Evolutionary conservation across 2,113 vertebrate genomes (phyloP).

Genomic region (Procapra przewalskii): DNA sequence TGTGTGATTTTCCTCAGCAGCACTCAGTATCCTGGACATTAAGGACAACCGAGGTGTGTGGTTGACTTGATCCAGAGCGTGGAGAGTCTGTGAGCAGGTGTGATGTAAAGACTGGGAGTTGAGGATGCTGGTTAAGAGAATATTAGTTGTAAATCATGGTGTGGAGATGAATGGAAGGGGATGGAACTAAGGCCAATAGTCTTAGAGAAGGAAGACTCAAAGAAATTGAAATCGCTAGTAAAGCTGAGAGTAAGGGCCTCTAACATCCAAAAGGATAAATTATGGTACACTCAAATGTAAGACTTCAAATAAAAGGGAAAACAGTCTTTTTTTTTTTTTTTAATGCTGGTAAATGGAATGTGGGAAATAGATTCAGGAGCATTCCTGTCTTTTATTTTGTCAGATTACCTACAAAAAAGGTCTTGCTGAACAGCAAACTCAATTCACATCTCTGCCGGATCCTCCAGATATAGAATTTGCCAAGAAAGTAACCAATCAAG

Average conservation of each 20-base stretch:
- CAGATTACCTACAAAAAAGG: constrained; percentile 97
- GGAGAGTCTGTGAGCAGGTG: not conserved
- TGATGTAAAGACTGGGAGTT: not conserved
- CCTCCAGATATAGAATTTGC: constrained; percentile 92
- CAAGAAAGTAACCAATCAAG: constrained; percentile 89
- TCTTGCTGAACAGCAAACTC: constrained; percentile 85
- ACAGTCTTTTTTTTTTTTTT: not conserved
- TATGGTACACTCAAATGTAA: not conserved
- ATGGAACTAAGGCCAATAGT: not conserved
- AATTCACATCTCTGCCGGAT: constrained; percentile 91
- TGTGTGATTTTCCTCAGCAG: not conserved
- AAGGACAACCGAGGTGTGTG: not conserved
- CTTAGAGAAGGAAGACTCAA: not conserved
- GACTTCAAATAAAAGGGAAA: not conserved
- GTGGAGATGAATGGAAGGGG: not conserved
- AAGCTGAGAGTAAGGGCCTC: not conserved
- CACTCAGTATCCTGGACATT: not conserved
- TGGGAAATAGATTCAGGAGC: not conserved
- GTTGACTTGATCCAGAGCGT: not conserved
- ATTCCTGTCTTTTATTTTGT: not conserved
- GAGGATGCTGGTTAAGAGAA: not conserved
- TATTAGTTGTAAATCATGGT: not conserved
- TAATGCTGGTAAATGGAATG: fast-evolving
- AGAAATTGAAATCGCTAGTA: not conserved
- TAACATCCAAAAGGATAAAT: not conserved